Evolutionary conservation across 1,140 invertebrate species (phyloP).

Genomic region (Gryon sp.): DNA sequence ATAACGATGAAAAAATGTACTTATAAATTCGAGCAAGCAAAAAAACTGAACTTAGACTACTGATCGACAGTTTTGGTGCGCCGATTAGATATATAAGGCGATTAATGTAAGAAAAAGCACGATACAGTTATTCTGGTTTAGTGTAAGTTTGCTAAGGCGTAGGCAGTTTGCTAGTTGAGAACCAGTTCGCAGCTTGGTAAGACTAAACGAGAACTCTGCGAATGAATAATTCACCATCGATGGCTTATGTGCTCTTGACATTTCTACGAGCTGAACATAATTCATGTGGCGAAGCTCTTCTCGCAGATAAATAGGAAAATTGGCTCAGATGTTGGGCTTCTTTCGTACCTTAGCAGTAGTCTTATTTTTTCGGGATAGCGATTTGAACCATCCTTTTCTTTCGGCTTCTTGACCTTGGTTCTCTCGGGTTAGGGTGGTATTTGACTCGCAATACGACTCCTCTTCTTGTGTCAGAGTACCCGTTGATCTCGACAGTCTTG

Average conservation of each 20-base stretch:
- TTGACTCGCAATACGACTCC: constrained; percentile 72
- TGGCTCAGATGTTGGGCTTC: not conserved
- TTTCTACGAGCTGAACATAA: constrained; percentile 42
- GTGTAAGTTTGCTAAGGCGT: constrained; percentile 29
- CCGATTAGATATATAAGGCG: constrained; percentile 56
- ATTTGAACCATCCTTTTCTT: constrained; percentile 84
- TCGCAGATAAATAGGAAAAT: constrained; percentile 20
- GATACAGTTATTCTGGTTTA: constrained; percentile 58
- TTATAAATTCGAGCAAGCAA: not conserved
- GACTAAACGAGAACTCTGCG: constrained; percentile 42
- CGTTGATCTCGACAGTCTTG: constrained; percentile 74
- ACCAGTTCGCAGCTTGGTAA: constrained; percentile 45
- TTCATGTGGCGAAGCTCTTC: too few species aligned
- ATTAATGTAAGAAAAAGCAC: constrained; percentile 41
- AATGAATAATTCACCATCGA: constrained; percentile 63
- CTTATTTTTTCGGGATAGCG: constrained; percentile 82
- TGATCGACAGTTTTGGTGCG: constrained; percentile 56
- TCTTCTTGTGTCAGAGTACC: constrained; percentile 75
- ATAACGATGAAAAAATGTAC: constrained; percentile 5
- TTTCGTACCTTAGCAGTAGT: constrained; percentile 77
- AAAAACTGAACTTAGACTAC: constrained; percentile 4
- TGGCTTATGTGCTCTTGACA: constrained; percentile 46
- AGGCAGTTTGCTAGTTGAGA: constrained; percentile 51
- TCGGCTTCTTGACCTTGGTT: constrained; percentile 73
- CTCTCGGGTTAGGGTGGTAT: constrained; percentile 71